These are phyloP conservation scores for Clunio marinus DNA, from an alignment of 2,888 invertebrate species.

Conservation along the genomic window DNA sequence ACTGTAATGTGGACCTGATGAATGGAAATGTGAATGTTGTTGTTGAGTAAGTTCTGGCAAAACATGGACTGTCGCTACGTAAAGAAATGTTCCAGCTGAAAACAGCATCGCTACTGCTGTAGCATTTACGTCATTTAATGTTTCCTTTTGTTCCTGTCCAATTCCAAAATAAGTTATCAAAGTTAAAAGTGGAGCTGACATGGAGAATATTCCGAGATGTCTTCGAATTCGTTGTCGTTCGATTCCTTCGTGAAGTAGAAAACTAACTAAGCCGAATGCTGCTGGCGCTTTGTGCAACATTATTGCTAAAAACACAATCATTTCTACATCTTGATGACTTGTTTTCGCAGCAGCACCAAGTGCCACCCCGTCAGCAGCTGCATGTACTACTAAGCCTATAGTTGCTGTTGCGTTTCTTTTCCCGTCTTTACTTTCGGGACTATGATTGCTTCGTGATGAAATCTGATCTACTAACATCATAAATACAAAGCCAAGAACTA, in stretches of 20 bases:
- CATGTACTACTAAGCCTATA: constrained; percentile 94
- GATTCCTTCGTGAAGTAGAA: constrained; percentile 89
- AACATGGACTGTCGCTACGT: constrained; percentile 98
- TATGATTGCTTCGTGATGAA: constrained; percentile 53
- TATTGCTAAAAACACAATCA: constrained; percentile 96
- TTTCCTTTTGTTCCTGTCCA: constrained; percentile 88
- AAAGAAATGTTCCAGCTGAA: constrained; percentile 97
- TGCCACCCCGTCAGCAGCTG: constrained; percentile 97
- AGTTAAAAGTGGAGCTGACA: constrained; percentile 86
- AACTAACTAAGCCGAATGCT: constrained; percentile 97
- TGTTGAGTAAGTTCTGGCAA: constrained; percentile 83
- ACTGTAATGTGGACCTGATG: constrained; percentile 43
- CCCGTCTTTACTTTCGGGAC: constrained; percentile 52
- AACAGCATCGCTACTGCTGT: constrained; percentile 96
- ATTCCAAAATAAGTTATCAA: constrained; percentile 90
- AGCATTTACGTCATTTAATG: constrained; percentile 80
- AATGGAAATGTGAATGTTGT: constrained; percentile 42
- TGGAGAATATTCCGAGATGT: constrained; percentile 87
- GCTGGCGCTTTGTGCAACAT: constrained; percentile 99
- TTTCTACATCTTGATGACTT: constrained; percentile 91
- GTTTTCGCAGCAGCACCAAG: constrained; percentile 97
- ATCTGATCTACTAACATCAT: constrained; percentile 95
- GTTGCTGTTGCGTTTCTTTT: constrained; percentile 89
- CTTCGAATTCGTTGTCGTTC: constrained; percentile 78
- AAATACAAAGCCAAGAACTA: constrained; percentile 92